Evolutionary conservation across 2,888 invertebrate species (phyloP).

Genomic region (Himalopsyche tibetana): DNA sequence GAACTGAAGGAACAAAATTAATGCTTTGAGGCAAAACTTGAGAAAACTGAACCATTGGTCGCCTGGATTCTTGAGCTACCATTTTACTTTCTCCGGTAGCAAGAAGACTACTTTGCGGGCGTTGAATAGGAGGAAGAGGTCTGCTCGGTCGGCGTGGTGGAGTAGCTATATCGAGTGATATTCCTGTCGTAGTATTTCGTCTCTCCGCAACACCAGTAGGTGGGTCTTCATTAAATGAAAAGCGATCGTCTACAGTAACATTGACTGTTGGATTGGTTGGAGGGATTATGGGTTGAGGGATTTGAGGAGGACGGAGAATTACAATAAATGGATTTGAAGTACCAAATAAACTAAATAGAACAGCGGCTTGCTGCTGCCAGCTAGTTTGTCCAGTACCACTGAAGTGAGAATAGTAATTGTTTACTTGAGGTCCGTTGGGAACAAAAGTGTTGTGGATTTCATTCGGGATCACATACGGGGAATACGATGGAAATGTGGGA

Average conservation of each 20-base stretch:
- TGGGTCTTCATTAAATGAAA: neutral
- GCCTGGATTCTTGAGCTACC: neutral
- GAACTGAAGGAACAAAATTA: neutral
- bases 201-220: neutral
- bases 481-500: neutral
- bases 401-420: slow-evolving; percentile 47
- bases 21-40: neutral
- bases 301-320: slow-evolving; percentile 72
- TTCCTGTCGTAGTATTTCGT: slow-evolving; percentile 45
- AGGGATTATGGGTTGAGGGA: slow-evolving; percentile 85
- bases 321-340: neutral
- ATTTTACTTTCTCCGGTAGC: neutral
- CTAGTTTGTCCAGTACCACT: neutral
- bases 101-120: neutral
- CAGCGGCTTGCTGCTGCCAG: neutral
- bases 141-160: slow-evolving; percentile 41
- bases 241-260: slow-evolving; percentile 4
- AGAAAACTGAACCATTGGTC: neutral
- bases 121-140: slow-evolving; percentile 24
- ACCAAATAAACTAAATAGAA: neutral
- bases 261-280: neutral
- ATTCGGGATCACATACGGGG: neutral
- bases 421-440: slow-evolving; percentile 53
- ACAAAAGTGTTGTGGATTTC: slow-evolving; percentile 39
- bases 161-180: slow-evolving; percentile 23